phyloP scores from a whole-genome alignment of 2,888 invertebrate genomes.

The Orchestes rusci region DNA sequence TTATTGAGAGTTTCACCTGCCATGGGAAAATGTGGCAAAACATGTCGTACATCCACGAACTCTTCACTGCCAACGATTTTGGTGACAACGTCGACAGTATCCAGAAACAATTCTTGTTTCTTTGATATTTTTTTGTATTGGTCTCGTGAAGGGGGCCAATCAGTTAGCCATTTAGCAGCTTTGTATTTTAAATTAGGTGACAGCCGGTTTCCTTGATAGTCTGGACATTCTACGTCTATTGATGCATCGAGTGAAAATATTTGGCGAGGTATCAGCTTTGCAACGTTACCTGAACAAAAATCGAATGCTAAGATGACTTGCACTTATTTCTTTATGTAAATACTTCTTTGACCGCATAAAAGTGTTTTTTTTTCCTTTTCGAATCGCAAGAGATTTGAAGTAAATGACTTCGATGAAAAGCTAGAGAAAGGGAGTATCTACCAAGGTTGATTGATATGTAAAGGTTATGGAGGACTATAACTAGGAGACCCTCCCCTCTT shows the following conservation, averaged over 20 bases:
- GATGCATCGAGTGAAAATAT: constrained; percentile 56
- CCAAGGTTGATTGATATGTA: no score
- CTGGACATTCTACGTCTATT: constrained; percentile 54
- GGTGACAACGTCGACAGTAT: constrained; percentile 48
- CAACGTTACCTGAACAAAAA: constrained; percentile 30
- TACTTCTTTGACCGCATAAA: no score
- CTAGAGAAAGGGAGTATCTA: no score
- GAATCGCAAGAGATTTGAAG: no score
- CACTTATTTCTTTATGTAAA: no score
- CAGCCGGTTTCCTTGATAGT: constrained; percentile 52
- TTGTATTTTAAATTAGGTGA: constrained; percentile 44
- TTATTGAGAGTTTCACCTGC: constrained; percentile 43
- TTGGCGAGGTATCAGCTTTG: constrained; percentile 45
- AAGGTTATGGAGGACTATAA: no score
- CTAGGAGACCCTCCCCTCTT: no score
- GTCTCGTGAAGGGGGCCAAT: constrained; percentile 51
- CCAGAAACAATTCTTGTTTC: constrained; percentile 53
- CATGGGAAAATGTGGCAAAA: constrained; percentile 62
- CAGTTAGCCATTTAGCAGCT: constrained; percentile 54
- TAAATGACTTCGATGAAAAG: no score
- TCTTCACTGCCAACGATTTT: constrained; percentile 47
- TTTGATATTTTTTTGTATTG: constrained; percentile 48
- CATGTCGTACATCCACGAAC: constrained; percentile 49
- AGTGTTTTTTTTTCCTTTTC: no score
- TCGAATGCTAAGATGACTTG: no score